These are phyloP conservation scores for Mantis religiosa DNA, from an alignment of 2,888 invertebrate genomes.

Conservation along the genomic window DNA sequence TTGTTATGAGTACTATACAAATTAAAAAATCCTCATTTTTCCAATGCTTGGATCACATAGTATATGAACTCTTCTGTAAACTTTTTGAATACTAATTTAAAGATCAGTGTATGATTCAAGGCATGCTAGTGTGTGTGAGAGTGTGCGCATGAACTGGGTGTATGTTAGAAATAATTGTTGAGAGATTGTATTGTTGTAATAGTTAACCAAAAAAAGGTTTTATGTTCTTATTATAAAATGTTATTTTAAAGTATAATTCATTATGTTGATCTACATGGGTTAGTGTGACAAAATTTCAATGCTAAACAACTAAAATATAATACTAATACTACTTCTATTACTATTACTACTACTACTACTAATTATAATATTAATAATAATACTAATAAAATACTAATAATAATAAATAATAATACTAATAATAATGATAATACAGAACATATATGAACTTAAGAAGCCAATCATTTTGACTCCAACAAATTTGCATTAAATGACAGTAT, in stretches of 20 bases:
- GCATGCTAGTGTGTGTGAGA: neutral
- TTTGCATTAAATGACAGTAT: neutral
- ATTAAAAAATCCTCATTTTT: neutral
- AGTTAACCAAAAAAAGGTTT: neutral
- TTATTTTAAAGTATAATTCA: slow-evolving; percentile 13
- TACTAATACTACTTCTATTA: neutral
- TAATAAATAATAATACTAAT: neutral
- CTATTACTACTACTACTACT: neutral
- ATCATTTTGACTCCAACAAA: slow-evolving; percentile 7
- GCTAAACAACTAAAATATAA: slow-evolving; percentile 9
- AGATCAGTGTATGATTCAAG: neutral
- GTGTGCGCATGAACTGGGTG: neutral
- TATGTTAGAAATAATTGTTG: neutral
- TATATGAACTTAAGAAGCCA: slow-evolving; percentile 12
- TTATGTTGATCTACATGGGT: neutral
- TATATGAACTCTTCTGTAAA: slow-evolving; percentile 1
- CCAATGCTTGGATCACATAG: slow-evolving; percentile 1
- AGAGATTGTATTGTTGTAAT: neutral
- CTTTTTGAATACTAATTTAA: slow-evolving; percentile 10
- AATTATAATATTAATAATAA: slow-evolving; percentile 7
- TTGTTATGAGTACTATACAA: neutral
- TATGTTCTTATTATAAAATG: neutral
- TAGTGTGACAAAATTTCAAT: slow-evolving; percentile 10
- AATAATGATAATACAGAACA: slow-evolving; percentile 1
- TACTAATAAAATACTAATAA: neutral